Evolutionary conservation across 2,797 vertebrate genomes (phyloP).

Genomic region (Pseudomugil tenellus): DNA sequence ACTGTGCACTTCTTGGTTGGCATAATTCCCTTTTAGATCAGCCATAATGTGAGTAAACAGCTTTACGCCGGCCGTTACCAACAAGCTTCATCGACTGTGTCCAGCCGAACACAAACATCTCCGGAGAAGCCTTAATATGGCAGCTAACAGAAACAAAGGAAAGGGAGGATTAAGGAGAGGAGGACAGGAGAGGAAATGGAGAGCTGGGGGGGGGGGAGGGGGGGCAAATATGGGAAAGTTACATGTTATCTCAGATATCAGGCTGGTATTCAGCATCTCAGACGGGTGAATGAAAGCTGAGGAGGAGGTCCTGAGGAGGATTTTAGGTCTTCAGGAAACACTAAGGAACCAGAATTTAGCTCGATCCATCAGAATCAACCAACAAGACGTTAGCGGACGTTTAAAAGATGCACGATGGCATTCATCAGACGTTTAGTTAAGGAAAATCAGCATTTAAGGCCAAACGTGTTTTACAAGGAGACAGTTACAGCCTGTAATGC

Average conservation of each 20-base stretch:
- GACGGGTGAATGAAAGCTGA: constrained; percentile 9
- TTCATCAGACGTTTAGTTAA: too few relatives aligned
- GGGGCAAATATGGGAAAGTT: too few relatives aligned
- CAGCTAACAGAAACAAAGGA: constrained; percentile 48
- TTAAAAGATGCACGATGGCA: too few relatives aligned
- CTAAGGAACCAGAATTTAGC: neutral
- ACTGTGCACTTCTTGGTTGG: constrained; percentile 22
- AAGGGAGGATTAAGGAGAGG: constrained; percentile 47
- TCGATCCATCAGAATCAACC: too few relatives aligned
- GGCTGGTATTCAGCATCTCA: neutral
- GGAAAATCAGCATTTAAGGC: too few relatives aligned
- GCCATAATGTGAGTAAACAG: constrained; percentile 52
- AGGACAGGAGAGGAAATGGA: constrained; percentile 22
- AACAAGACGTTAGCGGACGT: too few relatives aligned
- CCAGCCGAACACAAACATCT: constrained; percentile 18
- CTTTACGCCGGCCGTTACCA: constrained; percentile 41
- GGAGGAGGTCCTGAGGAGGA: constrained; percentile 8
- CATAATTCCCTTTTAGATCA: constrained; percentile 41
- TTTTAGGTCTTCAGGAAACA: neutral
- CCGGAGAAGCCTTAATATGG: constrained; percentile 18
- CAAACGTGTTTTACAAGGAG: too few relatives aligned
- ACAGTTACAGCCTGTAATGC: too few relatives aligned
- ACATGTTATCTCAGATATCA: too few relatives aligned
- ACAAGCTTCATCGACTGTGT: constrained; percentile 7
- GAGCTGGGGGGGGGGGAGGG: neutral